Evolutionary conservation across 1,140 invertebrate genomes (phyloP).

Genomic region (Portunus trituberculatus): DNA sequence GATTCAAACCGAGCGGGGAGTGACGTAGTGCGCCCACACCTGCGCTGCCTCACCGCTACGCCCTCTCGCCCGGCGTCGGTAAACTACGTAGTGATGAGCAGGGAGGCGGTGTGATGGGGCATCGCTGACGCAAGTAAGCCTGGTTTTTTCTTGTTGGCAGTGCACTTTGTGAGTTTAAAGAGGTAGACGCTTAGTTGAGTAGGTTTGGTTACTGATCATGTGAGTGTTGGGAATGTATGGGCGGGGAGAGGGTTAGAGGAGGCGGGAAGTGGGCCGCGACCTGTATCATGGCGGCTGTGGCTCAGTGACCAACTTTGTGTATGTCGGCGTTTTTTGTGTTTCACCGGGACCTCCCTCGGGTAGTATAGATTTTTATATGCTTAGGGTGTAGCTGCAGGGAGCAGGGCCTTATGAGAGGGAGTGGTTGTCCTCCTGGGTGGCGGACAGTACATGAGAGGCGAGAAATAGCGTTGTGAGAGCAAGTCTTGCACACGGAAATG

Average conservation of each 20-base stretch:
- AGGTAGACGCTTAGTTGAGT: background rate
- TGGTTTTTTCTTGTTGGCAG: background rate
- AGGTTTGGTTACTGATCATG: background rate
- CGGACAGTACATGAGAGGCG: background rate
- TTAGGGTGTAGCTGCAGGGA: background rate
- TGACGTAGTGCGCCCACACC: slow-evolving; percentile 62
- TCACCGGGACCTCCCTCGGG: background rate
- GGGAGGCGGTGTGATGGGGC: slow-evolving; percentile 45
- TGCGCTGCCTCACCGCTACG: slow-evolving; percentile 60
- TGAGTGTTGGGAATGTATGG: background rate
- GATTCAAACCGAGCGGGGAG: slow-evolving; percentile 48
- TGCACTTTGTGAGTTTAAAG: background rate
- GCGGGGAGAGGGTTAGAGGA: background rate
- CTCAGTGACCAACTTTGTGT: slow-evolving; percentile 40
- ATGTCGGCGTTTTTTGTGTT: slow-evolving; percentile 38
- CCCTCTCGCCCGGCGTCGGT: slow-evolving; percentile 65
- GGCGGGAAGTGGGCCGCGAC: slow-evolving; percentile 46
- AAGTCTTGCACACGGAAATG: slow-evolving; percentile 49
- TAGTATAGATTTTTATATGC: background rate
- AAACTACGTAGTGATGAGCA: slow-evolving; percentile 67
- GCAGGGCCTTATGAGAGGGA: background rate
- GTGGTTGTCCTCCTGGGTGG: background rate
- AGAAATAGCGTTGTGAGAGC: background rate
- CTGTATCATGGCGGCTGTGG: slow-evolving; percentile 45
- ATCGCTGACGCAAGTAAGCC: slow-evolving; percentile 45